Percentiles rank a stretch among this genome's conserved stretches.
These are phyloP conservation scores for Beris chalybata DNA, from an alignment of 2,888 invertebrate genomes.

Conservation along the genomic window DNA sequence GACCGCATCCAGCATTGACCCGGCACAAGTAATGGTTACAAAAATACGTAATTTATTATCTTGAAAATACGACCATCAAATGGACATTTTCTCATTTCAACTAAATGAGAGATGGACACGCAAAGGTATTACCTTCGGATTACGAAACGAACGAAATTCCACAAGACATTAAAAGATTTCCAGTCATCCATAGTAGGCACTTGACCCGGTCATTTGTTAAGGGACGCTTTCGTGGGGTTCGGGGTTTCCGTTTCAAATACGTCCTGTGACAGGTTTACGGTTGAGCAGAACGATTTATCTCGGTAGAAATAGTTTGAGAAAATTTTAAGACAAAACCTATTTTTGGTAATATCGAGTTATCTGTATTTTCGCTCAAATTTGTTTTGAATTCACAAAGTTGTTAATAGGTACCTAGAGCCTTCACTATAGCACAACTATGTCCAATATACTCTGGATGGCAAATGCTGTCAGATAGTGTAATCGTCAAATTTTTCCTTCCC, in stretches of 20 bases:
- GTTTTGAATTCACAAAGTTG: too few species aligned
- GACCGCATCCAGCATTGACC: neutral
- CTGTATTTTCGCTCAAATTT: too few species aligned
- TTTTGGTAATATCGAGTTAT: too few species aligned
- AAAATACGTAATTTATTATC: slow-evolving; percentile 38
- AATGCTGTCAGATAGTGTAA: too few species aligned
- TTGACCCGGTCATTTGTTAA: slow-evolving; percentile 24
- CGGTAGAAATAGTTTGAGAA: too few species aligned
- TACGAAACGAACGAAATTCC: slow-evolving; percentile 30
- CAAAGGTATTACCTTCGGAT: slow-evolving; percentile 35
- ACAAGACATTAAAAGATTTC: slow-evolving; percentile 33
- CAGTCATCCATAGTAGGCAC: slow-evolving; percentile 13
- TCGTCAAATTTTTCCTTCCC: too few species aligned
- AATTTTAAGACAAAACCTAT: too few species aligned
- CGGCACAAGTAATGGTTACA: slow-evolving; percentile 32
- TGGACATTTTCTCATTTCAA: slow-evolving; percentile 38
- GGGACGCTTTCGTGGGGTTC: neutral
- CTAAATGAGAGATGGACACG: slow-evolving; percentile 39
- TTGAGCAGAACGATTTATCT: neutral
- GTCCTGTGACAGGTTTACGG: slow-evolving; percentile 1
- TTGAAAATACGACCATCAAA: slow-evolving; percentile 37
- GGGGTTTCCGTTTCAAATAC: neutral
- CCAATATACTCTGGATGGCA: too few species aligned
- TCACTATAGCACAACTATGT: too few species aligned
- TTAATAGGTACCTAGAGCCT: too few species aligned